These are phyloP conservation scores for Ornithoptera alexandrae DNA, from an alignment of 2,888 invertebrate species.

Conservation along the genomic window DNA sequence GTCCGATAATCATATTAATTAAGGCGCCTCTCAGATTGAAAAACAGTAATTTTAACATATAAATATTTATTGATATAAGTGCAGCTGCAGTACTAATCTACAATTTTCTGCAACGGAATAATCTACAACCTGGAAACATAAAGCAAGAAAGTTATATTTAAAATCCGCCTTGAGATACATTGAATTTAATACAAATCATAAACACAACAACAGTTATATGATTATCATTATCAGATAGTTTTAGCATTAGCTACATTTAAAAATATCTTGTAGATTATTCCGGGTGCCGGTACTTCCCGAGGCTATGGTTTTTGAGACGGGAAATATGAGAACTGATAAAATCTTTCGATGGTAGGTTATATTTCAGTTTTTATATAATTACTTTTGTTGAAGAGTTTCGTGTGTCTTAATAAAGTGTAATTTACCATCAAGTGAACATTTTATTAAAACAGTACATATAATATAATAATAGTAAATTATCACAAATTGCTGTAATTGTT, in stretches of 20 bases:
- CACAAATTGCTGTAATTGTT: neutral
- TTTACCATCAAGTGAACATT: neutral
- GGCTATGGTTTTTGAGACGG: neutral
- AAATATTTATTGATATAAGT: too few species aligned
- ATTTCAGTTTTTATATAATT: neutral
- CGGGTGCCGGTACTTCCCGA: constrained; percentile 1
- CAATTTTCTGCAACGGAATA: too few species aligned
- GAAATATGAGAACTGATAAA: neutral
- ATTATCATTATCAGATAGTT: neutral
- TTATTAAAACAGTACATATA: neutral
- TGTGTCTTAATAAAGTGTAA: too few species aligned
- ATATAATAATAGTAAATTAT: neutral
- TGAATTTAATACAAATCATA: neutral
- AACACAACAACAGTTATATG: neutral
- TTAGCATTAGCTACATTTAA: neutral
- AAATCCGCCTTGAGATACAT: too few species aligned
- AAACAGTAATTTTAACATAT: too few species aligned
- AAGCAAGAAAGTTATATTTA: too few species aligned
- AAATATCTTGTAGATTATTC: neutral
- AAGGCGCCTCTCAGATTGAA: too few species aligned
- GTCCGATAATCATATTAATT: too few species aligned
- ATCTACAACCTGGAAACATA: too few species aligned
- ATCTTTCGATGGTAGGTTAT: neutral
- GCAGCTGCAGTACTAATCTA: too few species aligned
- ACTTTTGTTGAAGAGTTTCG: too few species aligned